Evolutionary conservation across 2,888 invertebrate genomes (phyloP), one percentile per base, ranked within the genome.

Genomic region (Rhogogaster chlorosoma): DNA sequence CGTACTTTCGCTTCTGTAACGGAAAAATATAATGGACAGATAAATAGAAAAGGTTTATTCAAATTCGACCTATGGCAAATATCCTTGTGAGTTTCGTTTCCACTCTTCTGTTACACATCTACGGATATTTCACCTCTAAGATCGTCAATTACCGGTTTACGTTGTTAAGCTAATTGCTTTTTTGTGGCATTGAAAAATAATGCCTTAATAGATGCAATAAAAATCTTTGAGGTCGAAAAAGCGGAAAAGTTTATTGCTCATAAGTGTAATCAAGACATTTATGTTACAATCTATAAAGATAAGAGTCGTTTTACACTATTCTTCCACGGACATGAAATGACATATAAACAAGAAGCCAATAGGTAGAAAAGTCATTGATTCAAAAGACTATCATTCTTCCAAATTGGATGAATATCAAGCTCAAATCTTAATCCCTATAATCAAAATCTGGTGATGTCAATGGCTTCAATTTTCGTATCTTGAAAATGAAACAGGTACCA

Each of bases 1-100:
- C 71, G 57, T 67, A 49, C 36, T 80, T 32, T 12, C 78, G 82
- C n/a, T 85, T 86, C 88, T 87, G 84, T 2, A 87, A 86, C 36
- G 53, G 32, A 36, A 57, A 36, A 77, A 83, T 4, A 42, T 29
- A 10, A 85, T 53, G 15, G 12, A 53, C 1, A 18, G 32, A 7
- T 29, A 49, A 45, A 26, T 77, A 49, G n/a, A 77, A 10, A 32
- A 9, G 5, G 18, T 45, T 49, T 5, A 26, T 42, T 22, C 4
- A 42, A 75, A 42, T 36, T 18, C 18, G 32, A 26, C 61, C 10
- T 5, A 61, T 7, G 38, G 12, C 42, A 42, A 42, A 42, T 42
- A 42, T 64, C n/a, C 26, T 29, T 67, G 2, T 18, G 18, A 15
- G 67, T 67, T 32, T 12, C 3, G 18, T 26, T 29, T 32, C 53